Percentiles rank a stretch among this genome's conserved stretches.
Evolutionary conservation across 2,113 vertebrate species (phyloP).

Genomic region (Cryptomyrus ogoouensis): DNA sequence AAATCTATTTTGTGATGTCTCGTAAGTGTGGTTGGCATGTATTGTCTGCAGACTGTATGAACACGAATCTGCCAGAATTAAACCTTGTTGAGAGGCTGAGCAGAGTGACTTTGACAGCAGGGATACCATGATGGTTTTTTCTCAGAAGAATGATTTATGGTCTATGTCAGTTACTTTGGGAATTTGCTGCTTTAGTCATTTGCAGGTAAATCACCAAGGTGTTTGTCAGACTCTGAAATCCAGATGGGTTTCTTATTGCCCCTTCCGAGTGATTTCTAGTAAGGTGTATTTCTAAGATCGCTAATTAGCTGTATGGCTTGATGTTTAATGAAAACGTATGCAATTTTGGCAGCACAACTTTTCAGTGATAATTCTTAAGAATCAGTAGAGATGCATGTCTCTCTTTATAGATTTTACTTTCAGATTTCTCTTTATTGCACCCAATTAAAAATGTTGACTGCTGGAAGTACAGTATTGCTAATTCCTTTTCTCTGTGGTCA

Average conservation of each 20-base stretch:
- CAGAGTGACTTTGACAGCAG: not conserved
- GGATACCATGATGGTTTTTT: not conserved
- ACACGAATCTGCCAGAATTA: not conserved
- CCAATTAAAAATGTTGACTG: not conserved
- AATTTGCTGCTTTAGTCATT: constrained; percentile 1
- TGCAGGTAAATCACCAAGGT: not conserved
- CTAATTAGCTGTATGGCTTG: not conserved
- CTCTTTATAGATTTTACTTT: not conserved
- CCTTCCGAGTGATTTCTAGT: not conserved
- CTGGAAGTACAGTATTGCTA: not conserved
- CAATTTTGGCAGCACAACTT: not conserved
- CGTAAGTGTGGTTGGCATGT: not conserved
- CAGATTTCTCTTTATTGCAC: not conserved
- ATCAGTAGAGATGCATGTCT: not conserved
- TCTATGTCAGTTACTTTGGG: not conserved
- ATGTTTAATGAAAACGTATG: not conserved
- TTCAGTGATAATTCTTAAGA: not conserved
- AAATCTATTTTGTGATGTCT: not conserved
- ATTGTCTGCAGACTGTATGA: not conserved
- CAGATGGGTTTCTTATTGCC: not conserved
- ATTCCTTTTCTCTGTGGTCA: not conserved
- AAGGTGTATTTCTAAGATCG: not conserved
- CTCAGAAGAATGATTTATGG: not conserved
- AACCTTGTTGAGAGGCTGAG: not conserved
- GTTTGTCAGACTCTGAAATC: not conserved